These are phyloP conservation scores for Mechanitis messenoides DNA, from an alignment of 2,888 invertebrate genomes.

Conservation along the genomic window DNA sequence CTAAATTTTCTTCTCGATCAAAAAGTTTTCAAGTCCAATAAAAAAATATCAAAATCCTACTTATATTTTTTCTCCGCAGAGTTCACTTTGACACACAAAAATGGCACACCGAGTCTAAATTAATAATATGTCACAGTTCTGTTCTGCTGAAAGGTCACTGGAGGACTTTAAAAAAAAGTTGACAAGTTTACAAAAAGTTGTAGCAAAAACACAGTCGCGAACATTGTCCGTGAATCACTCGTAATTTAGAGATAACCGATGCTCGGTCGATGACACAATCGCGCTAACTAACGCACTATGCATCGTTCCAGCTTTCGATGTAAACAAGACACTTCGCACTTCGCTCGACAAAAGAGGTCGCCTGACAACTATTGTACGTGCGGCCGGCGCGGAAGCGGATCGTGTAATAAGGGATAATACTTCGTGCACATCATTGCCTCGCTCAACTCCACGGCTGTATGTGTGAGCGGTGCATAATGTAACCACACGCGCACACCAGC, in stretches of 20 bases:
- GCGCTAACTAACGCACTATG: constrained; percentile 66
- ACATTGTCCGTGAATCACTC: constrained; percentile 65
- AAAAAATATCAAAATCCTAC: constrained; percentile 34
- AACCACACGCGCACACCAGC: constrained; percentile 59
- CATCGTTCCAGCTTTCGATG: constrained; percentile 61
- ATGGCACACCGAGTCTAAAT: constrained; percentile 41
- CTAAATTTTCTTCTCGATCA: constrained; percentile 13
- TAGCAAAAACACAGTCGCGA: constrained; percentile 49
- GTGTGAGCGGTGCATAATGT: constrained; percentile 69
- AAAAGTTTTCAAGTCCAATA: constrained; percentile 34
- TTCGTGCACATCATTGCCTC: constrained; percentile 74
- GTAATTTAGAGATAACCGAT: constrained; percentile 60
- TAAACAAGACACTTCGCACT: constrained; percentile 70
- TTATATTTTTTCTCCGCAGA: constrained; percentile 37
- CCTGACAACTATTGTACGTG: constrained; percentile 66
- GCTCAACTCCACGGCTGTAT: constrained; percentile 50
- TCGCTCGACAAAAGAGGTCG: constrained; percentile 59
- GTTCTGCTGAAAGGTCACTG: constrained; percentile 52
- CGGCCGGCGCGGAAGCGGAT: constrained; percentile 66
- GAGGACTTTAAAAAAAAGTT: constrained; percentile 47
- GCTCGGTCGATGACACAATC: constrained; percentile 70
- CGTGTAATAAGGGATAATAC: constrained; percentile 75
- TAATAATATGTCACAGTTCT: constrained; percentile 46
- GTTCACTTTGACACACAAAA: constrained; percentile 55
- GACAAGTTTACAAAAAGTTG: constrained; percentile 66